Conservation (phyloP, 2,797 vertebrate species). For the Chloroceryle amazona region DNA sequence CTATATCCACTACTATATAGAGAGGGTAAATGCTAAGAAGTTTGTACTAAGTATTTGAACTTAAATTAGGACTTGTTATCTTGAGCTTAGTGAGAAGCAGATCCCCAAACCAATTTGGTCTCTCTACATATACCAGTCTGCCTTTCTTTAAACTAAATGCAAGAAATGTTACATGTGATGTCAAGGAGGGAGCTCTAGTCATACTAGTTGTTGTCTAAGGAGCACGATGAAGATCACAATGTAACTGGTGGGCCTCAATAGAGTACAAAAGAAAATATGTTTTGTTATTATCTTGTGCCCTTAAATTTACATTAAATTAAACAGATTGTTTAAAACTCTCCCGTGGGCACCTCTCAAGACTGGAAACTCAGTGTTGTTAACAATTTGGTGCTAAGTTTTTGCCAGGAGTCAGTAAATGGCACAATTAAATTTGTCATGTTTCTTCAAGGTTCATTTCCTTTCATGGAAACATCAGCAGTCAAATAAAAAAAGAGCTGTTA, state of each 20-base stretch:
- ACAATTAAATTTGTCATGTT: not conserved
- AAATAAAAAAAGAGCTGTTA: not conserved
- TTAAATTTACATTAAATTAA: not conserved
- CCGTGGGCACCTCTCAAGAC: not conserved
- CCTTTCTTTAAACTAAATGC: not conserved
- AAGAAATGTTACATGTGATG: not conserved
- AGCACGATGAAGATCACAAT: fast-evolving
- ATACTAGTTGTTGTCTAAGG: not conserved
- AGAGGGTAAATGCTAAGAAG: not conserved
- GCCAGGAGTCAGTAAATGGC: not conserved
- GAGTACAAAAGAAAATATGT: not conserved
- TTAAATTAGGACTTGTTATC: not conserved
- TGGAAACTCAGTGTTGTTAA: not conserved
- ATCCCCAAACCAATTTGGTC: not conserved
- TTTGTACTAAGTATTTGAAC: not conserved
- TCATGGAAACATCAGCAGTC: not conserved
- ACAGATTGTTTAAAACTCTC: not conserved
- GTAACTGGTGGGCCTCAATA: not conserved
- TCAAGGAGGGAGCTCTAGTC: not conserved
- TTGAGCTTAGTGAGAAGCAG: not conserved
- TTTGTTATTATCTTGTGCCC: not conserved
- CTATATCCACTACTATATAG: not conserved
- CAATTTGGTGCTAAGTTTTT: not conserved
- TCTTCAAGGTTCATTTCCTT: not conserved
- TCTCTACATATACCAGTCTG: not conserved